These are phyloP conservation scores for Fabriciana adippe DNA, from an alignment of 2,888 invertebrate genomes.

Conservation along the genomic window DNA sequence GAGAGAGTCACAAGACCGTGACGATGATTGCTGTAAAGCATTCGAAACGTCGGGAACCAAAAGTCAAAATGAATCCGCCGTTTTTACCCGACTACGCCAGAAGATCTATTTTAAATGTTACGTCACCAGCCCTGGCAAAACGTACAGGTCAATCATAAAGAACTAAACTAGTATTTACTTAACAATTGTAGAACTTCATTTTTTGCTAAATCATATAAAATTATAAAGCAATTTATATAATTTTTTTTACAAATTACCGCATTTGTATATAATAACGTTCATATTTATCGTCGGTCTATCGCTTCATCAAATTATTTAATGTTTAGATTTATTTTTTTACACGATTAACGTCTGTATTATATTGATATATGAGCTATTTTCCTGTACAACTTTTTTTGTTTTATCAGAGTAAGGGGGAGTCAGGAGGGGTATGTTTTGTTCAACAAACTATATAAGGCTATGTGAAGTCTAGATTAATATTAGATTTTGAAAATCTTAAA, in stretches of 20 bases:
- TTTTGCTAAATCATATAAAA: conserved; percentile 4
- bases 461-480: neutral
- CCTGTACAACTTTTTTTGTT: neutral
- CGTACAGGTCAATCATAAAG: neutral
- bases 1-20: too few species aligned
- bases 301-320: conserved; percentile 41
- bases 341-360: neutral
- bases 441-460: conserved; percentile 9
- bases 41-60: too few species aligned
- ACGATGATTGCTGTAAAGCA: too few species aligned
- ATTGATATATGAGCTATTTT: neutral
- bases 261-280: conserved; percentile 12
- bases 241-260: conserved; percentile 11
- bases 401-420: neutral
- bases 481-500: neutral
- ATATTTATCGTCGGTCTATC: conserved; percentile 40
- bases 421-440: neutral
- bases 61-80: too few species aligned
- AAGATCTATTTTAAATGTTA: too few species aligned
- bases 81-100: too few species aligned
- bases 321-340: neutral
- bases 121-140: neutral
- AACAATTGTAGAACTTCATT: neutral
- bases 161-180: neutral
- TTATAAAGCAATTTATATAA: conserved; percentile 20